Evolutionary conservation across 2,113 vertebrate genomes (phyloP), one percentile per base, ranked within the genome.

Genomic region (Phalacrocorax carbo): DNA sequence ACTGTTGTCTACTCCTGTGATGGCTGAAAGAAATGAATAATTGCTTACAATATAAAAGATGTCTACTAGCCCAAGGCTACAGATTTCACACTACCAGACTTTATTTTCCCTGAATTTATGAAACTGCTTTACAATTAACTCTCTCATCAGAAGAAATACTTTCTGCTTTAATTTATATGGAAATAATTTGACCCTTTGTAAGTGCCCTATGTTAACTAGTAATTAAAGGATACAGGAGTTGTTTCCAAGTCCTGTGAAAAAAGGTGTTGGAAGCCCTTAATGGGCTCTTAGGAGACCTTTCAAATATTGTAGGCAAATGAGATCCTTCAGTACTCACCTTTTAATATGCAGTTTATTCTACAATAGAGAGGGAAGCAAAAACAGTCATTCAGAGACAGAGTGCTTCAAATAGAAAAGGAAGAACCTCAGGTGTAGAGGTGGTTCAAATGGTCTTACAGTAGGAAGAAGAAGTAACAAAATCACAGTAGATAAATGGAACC

Each of bases 141-240:
- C 51, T 83, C 19, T 88, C 57, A 65, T 93, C 54, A 87, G 34
- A 88, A 91, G 44, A 81, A 93, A 86, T 83, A 65, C 25, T 60
- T 94, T 90, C 38, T 93, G n/a, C 19, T 85, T 95, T 81, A 77
- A 93, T 91, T 94, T 86, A 76, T 88, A 79, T 90, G 77, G 71
- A 95, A 96, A 92, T 90, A 69, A 90, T 94, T 88, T 90, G n/a
- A 86, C 57, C 15, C 25, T 79, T 91, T 86, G 34, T 69, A 94
- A 86, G 32, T 82, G 30, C 11, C 32, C 49, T 84, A 16, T 84
- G 46, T 77, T 94, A 94, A 71, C 51, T 86, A 93, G 57, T 76
- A 93, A 95, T 92, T 90, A 96, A 86, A 95, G 32, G 68, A 81
- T 81, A 49, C 14, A 79, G 29, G 65, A 92, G 34, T 12, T 90